Evolutionary conservation across 2,113 vertebrate genomes (phyloP).

Genomic region (Callipepla californica): DNA sequence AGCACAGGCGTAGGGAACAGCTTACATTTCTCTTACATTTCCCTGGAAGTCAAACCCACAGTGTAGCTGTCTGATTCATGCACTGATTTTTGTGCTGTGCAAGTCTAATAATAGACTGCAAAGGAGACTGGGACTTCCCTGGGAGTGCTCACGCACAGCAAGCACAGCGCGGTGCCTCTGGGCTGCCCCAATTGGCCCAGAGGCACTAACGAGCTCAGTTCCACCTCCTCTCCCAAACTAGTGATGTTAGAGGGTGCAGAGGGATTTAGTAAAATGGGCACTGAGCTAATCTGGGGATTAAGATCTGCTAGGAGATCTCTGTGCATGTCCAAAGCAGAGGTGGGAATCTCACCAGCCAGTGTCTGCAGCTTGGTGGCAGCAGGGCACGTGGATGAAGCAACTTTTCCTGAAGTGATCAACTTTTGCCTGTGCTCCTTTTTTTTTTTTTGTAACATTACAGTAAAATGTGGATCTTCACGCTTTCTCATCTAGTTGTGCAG

Average conservation of each 20-base stretch:
- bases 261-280: background rate
- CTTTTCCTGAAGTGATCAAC: background rate
- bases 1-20: background rate
- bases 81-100: conserved; percentile 4
- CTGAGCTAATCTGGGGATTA: background rate
- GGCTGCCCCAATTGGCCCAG: background rate
- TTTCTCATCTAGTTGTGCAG: background rate
- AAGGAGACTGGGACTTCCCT: conserved; percentile 25
- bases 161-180: background rate
- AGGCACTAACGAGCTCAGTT: background rate
- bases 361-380: background rate
- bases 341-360: background rate
- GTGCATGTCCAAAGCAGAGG: background rate
- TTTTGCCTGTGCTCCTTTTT: background rate
- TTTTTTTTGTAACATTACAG: background rate
- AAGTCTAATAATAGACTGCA: conserved; percentile 5
- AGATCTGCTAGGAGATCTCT: background rate
- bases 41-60: conserved; percentile 13
- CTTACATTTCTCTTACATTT: conserved; percentile 4
- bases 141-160: background rate
- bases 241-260: background rate
- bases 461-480: background rate
- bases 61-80: conserved; percentile 11
- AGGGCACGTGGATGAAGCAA: background rate
- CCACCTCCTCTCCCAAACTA: background rate